Evolutionary conservation across 2,797 vertebrate species (phyloP), one percentile per base, ranked within the genome.

Genomic region (Vireo griseus): DNA sequence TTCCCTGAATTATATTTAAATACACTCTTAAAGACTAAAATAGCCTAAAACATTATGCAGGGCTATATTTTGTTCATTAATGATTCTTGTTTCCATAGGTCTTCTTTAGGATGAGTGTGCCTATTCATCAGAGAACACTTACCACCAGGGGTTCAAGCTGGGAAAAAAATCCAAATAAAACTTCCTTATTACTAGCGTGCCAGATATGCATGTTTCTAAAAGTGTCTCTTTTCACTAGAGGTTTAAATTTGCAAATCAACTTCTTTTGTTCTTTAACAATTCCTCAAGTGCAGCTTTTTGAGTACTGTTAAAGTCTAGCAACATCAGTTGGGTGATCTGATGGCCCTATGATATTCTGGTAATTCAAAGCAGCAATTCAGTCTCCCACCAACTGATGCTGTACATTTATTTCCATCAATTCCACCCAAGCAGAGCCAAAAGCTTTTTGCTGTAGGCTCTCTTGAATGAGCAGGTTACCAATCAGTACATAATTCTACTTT

Each of bases 371-470:
- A 78, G 29, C 7, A 6, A 40, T 6, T 4, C 1, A 39, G 4
- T 18, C 44, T 67, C 2, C 3, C 18, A 67, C 25, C 55, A 62
- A 8, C 1, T 17, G 4, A 79, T 85, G 16, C 6, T 54, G 14
- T 44, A 40, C 7, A 7, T 51, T 58, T 1, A 42, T 35, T 76
- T 72, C 19, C 14, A 29, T 20, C 25, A 50, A 29, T 33, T 62
- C 33, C 17, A 29, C 17, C 4, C 19, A 73, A 85, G 14, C 6
- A 51, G 6, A 71, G 2, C 12, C 33, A 55, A 63, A 71, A 80
- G 11, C 3, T 26, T 45, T 90, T 63, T 48, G 6, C 28, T 42
- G 4, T 19, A 7, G 0, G 0, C 6, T 6, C 1, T 31, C 44
- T 25, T n/a, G 31, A 66, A 59, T 2, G 2, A 74, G 9, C 28